Conservation (phyloP, 2,888 invertebrate genomes). For the Empis stercorea region DNA sequence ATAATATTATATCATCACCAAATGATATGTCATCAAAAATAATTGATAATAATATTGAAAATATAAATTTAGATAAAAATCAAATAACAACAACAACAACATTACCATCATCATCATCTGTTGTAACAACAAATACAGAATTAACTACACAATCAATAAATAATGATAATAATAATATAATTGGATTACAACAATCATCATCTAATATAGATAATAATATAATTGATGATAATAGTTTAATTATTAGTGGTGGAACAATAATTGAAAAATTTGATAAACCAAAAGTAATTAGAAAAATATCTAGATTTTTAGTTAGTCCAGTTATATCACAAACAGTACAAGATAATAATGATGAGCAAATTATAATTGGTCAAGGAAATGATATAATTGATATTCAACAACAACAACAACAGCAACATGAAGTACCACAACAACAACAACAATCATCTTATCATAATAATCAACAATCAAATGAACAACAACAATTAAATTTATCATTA, state of each 20-base stretch:
- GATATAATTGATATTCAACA: background rate
- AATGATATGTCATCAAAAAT: no score
- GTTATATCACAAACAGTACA: conserved; percentile 32
- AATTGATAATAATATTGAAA: no score
- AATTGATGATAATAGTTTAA: background rate
- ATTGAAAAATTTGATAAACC: conserved; percentile 21
- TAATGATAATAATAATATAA: background rate
- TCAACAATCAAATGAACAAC: background rate
- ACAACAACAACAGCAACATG: background rate
- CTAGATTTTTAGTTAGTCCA: conserved; percentile 70
- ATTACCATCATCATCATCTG: background rate
- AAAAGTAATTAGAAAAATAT: conserved; percentile 57
- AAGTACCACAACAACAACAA: background rate
- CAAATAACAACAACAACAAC: background rate
- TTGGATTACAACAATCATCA: no score
- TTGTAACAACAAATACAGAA: background rate
- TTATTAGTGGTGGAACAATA: background rate
- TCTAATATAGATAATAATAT: background rate
- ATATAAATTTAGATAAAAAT: background rate
- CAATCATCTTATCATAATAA: background rate
- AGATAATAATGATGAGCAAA: background rate
- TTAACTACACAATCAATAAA: background rate
- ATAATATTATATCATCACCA: no score
- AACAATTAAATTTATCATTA: background rate
- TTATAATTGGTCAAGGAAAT: background rate